Evolutionary conservation across 1,140 invertebrate genomes (phyloP).

Genomic region (Sipha flava): DNA sequence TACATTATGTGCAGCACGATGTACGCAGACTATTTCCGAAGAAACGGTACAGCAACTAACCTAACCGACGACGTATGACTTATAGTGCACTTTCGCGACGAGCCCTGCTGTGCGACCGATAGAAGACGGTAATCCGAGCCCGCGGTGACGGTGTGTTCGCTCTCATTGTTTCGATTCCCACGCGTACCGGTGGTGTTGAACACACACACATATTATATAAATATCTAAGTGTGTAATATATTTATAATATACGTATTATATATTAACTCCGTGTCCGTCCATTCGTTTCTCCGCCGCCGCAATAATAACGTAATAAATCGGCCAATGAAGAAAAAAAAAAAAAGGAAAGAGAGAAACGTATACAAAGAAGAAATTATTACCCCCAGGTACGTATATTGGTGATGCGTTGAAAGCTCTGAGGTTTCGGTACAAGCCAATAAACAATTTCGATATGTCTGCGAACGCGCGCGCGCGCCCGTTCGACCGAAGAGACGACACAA

Average conservation of each 20-base stretch:
- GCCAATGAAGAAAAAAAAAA: background rate
- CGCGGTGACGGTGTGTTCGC: background rate
- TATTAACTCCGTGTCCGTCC: background rate
- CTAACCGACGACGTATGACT: background rate
- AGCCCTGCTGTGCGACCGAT: constrained; percentile 8
- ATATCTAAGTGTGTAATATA: background rate
- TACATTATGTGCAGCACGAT: background rate
- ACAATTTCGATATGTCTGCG: background rate
- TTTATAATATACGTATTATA: background rate
- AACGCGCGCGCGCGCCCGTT: too few relatives aligned
- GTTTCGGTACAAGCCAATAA: background rate
- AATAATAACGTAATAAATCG: constrained; percentile 17
- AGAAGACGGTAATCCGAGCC: constrained; percentile 14
- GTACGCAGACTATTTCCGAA: background rate
- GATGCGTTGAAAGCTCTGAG: background rate
- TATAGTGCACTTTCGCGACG: constrained; percentile 3
- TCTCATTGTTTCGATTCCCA: constrained; percentile 27
- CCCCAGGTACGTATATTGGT: background rate
- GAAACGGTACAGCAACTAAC: background rate
- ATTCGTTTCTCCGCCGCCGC: too few relatives aligned
- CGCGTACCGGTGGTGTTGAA: background rate
- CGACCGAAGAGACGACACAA: background rate
- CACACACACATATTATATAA: background rate
- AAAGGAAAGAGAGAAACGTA: background rate
- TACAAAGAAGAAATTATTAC: background rate